Conservation (phyloP, 2,113 vertebrate species). For the Martes martes region DNA sequence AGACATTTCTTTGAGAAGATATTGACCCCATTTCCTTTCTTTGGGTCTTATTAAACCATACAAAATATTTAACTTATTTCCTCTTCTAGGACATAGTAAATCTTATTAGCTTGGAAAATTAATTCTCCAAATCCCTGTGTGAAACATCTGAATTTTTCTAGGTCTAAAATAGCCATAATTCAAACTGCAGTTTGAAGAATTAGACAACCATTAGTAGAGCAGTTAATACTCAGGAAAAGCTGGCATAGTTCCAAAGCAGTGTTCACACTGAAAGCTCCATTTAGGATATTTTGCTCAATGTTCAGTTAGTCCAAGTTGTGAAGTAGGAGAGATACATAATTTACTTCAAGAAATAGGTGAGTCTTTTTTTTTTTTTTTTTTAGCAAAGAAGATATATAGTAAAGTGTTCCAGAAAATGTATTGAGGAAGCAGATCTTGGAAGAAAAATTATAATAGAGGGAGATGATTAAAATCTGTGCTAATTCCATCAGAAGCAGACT, state of each 20-base stretch:
- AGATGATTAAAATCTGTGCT: neutral
- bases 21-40: neutral
- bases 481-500: neutral
- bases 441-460: neutral
- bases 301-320: neutral
- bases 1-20: neutral
- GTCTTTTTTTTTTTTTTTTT: neutral
- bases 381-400: neutral
- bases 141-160: slow-evolving; percentile 19
- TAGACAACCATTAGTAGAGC: neutral
- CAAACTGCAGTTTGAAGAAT: neutral
- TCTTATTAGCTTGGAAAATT: neutral
- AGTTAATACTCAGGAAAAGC: neutral
- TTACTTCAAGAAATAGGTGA: neutral
- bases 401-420: neutral
- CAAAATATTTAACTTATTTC: neutral
- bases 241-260: neutral
- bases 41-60: neutral
- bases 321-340: neutral
- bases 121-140: neutral
- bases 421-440: neutral
- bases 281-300: neutral
- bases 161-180: slow-evolving; percentile 23
- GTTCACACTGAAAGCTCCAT: neutral
- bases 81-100: neutral